Conservation (phyloP, 2,113 vertebrate species). For the Panthera leo region DNA sequence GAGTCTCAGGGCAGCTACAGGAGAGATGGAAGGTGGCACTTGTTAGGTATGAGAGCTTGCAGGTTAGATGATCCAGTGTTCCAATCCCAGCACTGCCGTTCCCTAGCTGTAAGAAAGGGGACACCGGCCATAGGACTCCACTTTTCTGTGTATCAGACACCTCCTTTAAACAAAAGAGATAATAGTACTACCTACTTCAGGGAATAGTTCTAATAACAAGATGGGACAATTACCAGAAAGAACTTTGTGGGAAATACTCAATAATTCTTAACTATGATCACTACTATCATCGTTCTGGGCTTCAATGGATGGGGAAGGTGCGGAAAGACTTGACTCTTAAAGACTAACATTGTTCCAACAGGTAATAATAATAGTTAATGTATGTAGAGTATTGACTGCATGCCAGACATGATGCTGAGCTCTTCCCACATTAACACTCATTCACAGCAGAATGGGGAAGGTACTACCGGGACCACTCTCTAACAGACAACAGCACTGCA, state of each 20-base stretch:
- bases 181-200: not conserved
- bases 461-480: not conserved
- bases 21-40: not conserved
- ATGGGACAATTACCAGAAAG: not conserved
- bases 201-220: fast-evolving
- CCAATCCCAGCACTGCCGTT: not conserved
- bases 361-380: not conserved
- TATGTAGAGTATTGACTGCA: not conserved
- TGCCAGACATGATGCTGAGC: not conserved
- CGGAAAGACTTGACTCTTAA: not conserved
- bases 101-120: not conserved
- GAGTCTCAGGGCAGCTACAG: not conserved
- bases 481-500: not conserved
- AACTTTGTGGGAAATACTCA: not conserved
- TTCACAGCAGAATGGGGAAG: not conserved
- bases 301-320: not conserved
- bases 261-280: not conserved
- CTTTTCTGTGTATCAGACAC: not conserved
- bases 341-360: not conserved
- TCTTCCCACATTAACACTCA: not conserved
- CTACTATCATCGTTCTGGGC: not conserved
- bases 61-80: not conserved
- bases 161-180: not conserved
- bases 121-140: not conserved
- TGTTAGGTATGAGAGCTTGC: not conserved